These are phyloP conservation scores for Drosophila yooni DNA, from an alignment of 2,888 invertebrate species.

Conservation along the genomic window DNA sequence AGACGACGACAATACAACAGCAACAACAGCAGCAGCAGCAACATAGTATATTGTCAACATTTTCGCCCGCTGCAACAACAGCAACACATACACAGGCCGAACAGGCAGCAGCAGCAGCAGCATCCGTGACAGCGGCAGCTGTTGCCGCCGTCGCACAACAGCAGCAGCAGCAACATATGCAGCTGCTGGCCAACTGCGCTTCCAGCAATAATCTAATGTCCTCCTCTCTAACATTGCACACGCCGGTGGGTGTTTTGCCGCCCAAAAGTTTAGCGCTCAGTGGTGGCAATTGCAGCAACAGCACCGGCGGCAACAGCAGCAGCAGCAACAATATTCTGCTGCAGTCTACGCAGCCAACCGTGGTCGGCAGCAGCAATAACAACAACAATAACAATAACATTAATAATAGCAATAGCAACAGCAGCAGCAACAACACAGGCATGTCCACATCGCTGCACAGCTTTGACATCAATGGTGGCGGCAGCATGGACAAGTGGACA, in stretches of 20 bases:
- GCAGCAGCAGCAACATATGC: constrained; percentile 83
- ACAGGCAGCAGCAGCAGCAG: constrained; percentile 39
- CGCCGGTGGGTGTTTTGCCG: constrained; percentile 76
- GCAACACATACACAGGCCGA: constrained; percentile 35
- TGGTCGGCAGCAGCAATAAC: constrained; percentile 34
- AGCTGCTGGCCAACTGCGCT: constrained; percentile 75
- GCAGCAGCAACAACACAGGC: constrained; percentile 54
- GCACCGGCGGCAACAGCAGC: not conserved
- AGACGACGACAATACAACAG: constrained; percentile 60
- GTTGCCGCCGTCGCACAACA: constrained; percentile 79
- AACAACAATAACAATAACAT: constrained; percentile 35
- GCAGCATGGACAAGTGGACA: constrained; percentile 72
- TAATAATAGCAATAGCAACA: constrained; percentile 29
- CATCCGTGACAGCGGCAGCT: constrained; percentile 56
- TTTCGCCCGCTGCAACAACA: constrained; percentile 65
- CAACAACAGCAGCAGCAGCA: constrained; percentile 72
- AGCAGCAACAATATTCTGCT: constrained; percentile 77
- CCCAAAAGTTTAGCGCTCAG: constrained; percentile 74
- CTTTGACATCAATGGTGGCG: constrained; percentile 82
- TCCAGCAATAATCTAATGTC: constrained; percentile 84
- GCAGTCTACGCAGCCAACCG: constrained; percentile 52
- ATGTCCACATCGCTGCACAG: constrained; percentile 85
- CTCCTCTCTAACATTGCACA: constrained; percentile 83
- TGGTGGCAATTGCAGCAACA: constrained; percentile 33
- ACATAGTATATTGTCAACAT: constrained; percentile 76